phyloP scores from a whole-genome alignment of 2,797 vertebrate species.

The Erpetoichthys calabaricus region DNA sequence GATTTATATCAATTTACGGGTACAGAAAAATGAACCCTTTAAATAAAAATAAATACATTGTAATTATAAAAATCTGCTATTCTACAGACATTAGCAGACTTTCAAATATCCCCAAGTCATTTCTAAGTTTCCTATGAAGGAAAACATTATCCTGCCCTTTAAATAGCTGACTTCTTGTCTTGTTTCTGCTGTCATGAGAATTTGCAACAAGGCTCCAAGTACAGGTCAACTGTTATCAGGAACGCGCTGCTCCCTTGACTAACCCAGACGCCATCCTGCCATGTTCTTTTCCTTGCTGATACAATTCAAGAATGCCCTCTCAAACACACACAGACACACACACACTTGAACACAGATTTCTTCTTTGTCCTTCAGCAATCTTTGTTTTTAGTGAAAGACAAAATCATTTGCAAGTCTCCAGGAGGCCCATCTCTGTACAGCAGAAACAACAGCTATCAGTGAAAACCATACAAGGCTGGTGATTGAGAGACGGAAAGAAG shows the following conservation, averaged over 20 bases:
- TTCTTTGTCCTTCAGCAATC: slow-evolving; percentile 14
- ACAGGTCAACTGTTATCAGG: slow-evolving; percentile 9
- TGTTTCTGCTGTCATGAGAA: not conserved
- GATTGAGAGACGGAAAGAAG: slow-evolving; percentile 14
- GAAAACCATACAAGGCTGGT: slow-evolving; percentile 16
- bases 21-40: no score
- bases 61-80: no score
- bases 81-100: no score
- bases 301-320: slow-evolving; percentile 2
- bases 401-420: slow-evolving; percentile 22
- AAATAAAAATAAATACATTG: no score
- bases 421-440: slow-evolving; percentile 22
- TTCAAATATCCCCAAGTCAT: no score
- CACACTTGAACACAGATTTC: slow-evolving; percentile 18
- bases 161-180: not conserved
- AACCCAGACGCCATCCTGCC: slow-evolving; percentile 7
- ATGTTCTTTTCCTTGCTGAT: slow-evolving; percentile 11
- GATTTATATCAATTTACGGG: no score
- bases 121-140: not conserved
- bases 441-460: slow-evolving; percentile 22
- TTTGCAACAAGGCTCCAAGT: not conserved
- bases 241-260: not conserved
- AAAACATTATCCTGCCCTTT: not conserved
- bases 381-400: slow-evolving; percentile 16
- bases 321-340: slow-evolving; percentile 3